Evolutionary conservation across 2,888 invertebrate genomes (phyloP), one percentile per base, ranked within the genome.

Genomic region (Lissocephala sabroskyi): DNA sequence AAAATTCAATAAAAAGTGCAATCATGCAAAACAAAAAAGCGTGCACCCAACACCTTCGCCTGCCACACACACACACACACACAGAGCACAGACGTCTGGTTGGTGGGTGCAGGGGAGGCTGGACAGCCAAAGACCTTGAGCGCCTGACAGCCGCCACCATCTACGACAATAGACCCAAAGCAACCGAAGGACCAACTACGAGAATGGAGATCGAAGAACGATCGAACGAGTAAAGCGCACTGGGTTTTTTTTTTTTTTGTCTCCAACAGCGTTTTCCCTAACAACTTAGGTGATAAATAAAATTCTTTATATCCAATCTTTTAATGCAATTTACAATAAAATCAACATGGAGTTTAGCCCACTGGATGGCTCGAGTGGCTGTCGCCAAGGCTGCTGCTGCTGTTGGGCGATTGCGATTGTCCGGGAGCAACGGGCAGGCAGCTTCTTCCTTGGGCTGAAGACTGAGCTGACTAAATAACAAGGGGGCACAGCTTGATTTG

Each of bases 401-500:
- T 3, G 23, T 23, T 3, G 23, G 4, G 3, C 23, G 7, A 23
- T 23, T 5, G 5, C 10, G 30, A 30, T 30, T 30, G 30, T 30
- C 11, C 9, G 18, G 19, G 2, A 18, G 19, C 19, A n/a, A 41
- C 14, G 14, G 26, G 14, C 16, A 28, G 29, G 37, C 52, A 28
- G 51, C 62, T 50, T 50, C 52, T 55, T 56, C 49, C 51, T 57
- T 50, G 46, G 53, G 49, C 49, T 39, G 18, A 11, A 18, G 49
- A 41, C 54, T 50, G 54, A 43, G 19, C 58, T 62, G 52, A 51
- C 61, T 74, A 74, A 73, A 71, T 73, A 73, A 73, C 75, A 74
- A 75, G 71, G 67, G 71, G 73, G 73, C 80, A 80, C 80, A 80
- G 80, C 80, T 80, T 80, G 81, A 80, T 79, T 80, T 80, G 80